Evolutionary conservation across 2,888 invertebrate genomes (phyloP), one percentile per base, ranked within the genome.

Genomic region (Ischnura elegans): DNA sequence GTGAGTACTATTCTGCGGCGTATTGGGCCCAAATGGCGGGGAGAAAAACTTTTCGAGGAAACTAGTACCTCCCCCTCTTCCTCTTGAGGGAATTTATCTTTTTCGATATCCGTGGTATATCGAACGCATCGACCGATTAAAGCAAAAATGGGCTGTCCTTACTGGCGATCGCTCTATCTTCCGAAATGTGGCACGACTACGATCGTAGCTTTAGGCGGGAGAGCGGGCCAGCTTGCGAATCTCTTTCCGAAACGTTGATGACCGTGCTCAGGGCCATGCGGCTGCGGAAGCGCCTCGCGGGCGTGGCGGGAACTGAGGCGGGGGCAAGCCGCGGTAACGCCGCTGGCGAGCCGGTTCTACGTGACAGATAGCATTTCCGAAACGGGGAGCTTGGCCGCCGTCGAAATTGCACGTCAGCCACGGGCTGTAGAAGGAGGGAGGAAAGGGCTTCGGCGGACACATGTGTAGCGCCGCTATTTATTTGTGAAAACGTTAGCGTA

Each of bases 401-500:
- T 36, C 36, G 76, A 36, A 76, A 76, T 76, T 36, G 36, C 76
- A 76, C 36, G 13, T 29, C 13, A 21, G 36, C 36, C 36, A 16
- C 29, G 29, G n/a, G n/a, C n/a, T n/a, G n/a, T n/a, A n/a, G n/a
- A n/a, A n/a, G n/a, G n/a, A n/a, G n/a, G n/a, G n/a, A n/a, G 76
- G 13, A 76, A 36, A 61, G 16, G 76, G 76, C 36, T 76, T 25
- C 36, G 36, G 76, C 29, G 36, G 36, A 36, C 51, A 10, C 29
- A 76, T 29, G 36, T 36, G n/a, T n/a, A n/a, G n/a, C 36, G 25
- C 36, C 66, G 66, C 66, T 29, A 76, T 76, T 76, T 76, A 76
- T 76, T 76, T 36, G 76, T 76, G 76, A 76, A 76, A 76, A 76
- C 36, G 76, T 36, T 76, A 76, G 36, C 76, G 13, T 76, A 25